A percentile compares a stretch with the other conserved stretches of the same genome.
phyloP scores from a whole-genome alignment of 2,888 invertebrate species.

The Morpho helenor region DNA sequence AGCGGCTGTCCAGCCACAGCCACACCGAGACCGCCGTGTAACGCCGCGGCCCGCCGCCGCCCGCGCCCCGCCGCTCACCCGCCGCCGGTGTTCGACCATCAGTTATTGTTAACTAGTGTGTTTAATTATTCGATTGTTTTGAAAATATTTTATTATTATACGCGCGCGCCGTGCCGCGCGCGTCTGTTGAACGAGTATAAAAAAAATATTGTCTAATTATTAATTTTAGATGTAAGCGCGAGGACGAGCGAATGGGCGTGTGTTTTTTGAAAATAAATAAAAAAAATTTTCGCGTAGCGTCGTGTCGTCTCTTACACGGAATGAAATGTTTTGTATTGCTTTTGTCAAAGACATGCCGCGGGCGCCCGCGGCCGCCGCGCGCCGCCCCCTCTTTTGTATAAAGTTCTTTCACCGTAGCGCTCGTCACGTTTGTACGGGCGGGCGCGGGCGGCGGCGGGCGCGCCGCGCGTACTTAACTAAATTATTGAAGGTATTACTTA shows the following conservation, averaged over 20 bases:
- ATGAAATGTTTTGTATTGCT: constrained; percentile 77
- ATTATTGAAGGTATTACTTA: constrained; percentile 75
- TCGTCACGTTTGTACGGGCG: constrained; percentile 32
- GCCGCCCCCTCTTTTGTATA: constrained; percentile 55
- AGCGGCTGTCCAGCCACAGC: constrained; percentile 94
- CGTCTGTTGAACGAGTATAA: constrained; percentile 77
- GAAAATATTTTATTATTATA: constrained; percentile 79
- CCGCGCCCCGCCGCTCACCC: constrained; percentile 30
- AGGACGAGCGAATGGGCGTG: constrained; percentile 76
- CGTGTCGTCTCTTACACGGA: constrained; percentile 75
- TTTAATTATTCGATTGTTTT: constrained; percentile 80
- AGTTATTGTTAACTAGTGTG: constrained; percentile 79
- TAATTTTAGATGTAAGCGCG: constrained; percentile 78
- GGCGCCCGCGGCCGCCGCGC: constrained; percentile 36
- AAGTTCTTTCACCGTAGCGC: constrained; percentile 60
- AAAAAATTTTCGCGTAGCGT: constrained; percentile 72
- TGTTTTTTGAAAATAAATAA: constrained; percentile 71
- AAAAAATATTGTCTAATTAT: constrained; percentile 78
- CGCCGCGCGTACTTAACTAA: constrained; percentile 53
- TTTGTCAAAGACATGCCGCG: constrained; percentile 62
- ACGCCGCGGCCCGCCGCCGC: constrained; percentile 34
- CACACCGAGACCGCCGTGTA: constrained; percentile 97
- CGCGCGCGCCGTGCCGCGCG: constrained; percentile 70
- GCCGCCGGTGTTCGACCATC: constrained; percentile 50
- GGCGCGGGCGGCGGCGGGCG: constrained; percentile 36